Evolutionary conservation across 2,797 vertebrate species (phyloP).

Genomic region (Alca torda): DNA sequence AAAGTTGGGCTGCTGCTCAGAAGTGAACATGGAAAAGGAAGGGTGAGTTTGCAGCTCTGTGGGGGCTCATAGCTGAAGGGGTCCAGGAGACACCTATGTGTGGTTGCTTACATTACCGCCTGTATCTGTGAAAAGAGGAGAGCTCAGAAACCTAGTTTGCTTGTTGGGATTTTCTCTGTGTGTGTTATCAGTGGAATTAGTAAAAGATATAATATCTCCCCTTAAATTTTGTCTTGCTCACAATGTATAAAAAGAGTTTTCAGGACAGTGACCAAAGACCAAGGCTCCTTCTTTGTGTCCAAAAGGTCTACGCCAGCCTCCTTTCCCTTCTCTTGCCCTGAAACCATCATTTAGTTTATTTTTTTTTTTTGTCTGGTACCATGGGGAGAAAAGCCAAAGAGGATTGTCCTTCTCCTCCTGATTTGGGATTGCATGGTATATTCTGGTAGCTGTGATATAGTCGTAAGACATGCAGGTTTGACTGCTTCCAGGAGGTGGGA

Average conservation of each 20-base stretch:
- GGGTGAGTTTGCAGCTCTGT: neutral
- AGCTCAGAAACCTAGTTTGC: neutral
- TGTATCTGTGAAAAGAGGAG: neutral
- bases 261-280: neutral
- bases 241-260: neutral
- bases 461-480: neutral
- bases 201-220: neutral
- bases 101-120: neutral
- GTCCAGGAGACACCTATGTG: neutral
- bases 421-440: neutral
- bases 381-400: neutral
- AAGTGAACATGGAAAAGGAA: neutral
- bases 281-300: neutral
- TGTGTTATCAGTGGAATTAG: neutral
- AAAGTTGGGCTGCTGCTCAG: neutral
- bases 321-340: neutral
- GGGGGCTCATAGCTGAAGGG: neutral
- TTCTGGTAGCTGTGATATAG: neutral
- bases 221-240: neutral
- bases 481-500: neutral
- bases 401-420: neutral
- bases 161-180: neutral
- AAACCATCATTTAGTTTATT: neutral
- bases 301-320: accelerated
- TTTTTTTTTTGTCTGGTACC: neutral